phyloP scores from a whole-genome alignment of 2,888 invertebrate species.

The Poecilus cupreus region DNA sequence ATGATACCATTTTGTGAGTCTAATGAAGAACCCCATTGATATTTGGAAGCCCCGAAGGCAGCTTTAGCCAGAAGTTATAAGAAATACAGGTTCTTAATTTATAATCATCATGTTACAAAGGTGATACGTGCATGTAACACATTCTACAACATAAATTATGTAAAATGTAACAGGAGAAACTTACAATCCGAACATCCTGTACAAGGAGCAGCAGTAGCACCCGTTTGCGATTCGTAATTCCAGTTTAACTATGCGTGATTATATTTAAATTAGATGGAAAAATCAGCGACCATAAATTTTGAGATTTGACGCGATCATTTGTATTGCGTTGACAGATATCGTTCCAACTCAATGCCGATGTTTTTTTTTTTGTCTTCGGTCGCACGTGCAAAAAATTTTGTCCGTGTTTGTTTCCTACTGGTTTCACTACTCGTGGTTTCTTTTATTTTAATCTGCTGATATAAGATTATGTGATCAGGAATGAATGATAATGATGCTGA shows the following conservation, averaged over 20 bases:
- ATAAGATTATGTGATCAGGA: constrained; percentile 12
- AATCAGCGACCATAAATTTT: constrained; percentile 44
- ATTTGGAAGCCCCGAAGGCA: too few relatives aligned
- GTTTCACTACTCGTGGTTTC: neutral
- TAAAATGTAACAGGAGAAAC: neutral
- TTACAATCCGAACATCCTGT: constrained; percentile 2
- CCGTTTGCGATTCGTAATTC: constrained; percentile 8
- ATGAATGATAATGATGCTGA: neutral
- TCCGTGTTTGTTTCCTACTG: constrained; percentile 7
- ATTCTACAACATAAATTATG: neutral
- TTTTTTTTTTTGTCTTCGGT: constrained; percentile 14
- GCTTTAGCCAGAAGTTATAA: too few relatives aligned
- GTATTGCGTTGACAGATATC: constrained; percentile 44
- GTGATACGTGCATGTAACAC: neutral
- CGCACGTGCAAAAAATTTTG: constrained; percentile 34
- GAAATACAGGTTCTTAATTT: neutral
- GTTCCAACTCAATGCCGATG: constrained; percentile 19
- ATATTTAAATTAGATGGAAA: constrained; percentile 54
- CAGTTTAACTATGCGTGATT: neutral
- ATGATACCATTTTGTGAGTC: too few relatives aligned
- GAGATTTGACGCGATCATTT: constrained; percentile 29
- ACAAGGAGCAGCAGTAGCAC: neutral
- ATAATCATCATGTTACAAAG: neutral
- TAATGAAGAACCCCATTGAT: too few relatives aligned
- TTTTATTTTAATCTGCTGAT: constrained; percentile 20